Conservation (phyloP, 2,113 vertebrate species). For the Heteronetta atricapilla region DNA sequence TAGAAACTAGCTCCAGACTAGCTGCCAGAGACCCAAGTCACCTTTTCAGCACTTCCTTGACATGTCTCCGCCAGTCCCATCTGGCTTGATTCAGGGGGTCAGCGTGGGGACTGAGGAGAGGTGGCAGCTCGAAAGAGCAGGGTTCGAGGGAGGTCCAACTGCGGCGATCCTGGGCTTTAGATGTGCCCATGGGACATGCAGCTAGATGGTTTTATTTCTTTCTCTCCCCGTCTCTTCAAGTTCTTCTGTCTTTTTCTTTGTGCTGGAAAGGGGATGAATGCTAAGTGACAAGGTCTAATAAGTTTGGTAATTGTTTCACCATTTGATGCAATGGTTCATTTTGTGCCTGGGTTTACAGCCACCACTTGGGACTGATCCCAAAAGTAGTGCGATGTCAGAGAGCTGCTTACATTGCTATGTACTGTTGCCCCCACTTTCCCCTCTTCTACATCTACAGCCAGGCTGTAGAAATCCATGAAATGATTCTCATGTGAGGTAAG, state of each 20-base stretch:
- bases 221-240: neutral
- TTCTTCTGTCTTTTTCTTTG: neutral
- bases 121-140: constrained; percentile 63
- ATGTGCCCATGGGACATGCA: neutral
- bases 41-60: constrained; percentile 87
- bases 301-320: neutral
- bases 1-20: constrained; percentile 83
- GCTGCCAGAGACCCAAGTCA: constrained; percentile 83
- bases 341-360: neutral
- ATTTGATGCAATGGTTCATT: neutral
- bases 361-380: neutral
- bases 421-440: neutral
- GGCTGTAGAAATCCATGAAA: neutral
- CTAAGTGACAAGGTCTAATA: neutral
- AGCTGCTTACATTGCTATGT: neutral
- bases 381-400: neutral
- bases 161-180: neutral
- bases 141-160: constrained; percentile 72
- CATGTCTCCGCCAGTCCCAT: constrained; percentile 78
- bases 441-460: neutral
- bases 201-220: constrained; percentile 12
- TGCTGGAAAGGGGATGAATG: neutral
- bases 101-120: constrained; percentile 66
- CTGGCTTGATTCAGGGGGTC: constrained; percentile 82
- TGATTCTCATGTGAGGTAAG: neutral